A percentile compares a stretch with the other conserved stretches of the same genome.
phyloP scores from a whole-genome alignment of 2,113 vertebrate species.

The Orientallactaga bullata region DNA sequence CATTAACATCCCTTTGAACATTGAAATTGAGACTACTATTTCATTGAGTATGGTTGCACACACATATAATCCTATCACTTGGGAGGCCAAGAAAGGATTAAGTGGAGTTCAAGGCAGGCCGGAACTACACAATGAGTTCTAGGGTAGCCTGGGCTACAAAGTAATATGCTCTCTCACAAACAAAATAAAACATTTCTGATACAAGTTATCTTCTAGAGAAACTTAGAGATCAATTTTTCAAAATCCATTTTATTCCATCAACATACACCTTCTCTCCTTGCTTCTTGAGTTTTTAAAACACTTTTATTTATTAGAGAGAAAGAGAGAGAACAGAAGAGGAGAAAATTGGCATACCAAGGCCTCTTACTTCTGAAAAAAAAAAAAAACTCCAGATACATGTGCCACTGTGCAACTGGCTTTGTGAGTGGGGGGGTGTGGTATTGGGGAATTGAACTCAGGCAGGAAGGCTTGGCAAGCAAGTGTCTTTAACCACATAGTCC shows the following conservation, averaged over 20 bases:
- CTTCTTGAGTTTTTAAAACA: background rate
- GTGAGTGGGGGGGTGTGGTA: too few relatives aligned
- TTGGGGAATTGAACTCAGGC: too few relatives aligned
- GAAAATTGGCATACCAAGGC: too few relatives aligned
- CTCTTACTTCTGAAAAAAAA: too few relatives aligned
- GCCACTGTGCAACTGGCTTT: too few relatives aligned
- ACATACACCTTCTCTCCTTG: background rate
- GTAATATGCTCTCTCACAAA: background rate
- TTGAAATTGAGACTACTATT: background rate
- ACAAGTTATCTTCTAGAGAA: background rate
- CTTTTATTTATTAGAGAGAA: too few relatives aligned
- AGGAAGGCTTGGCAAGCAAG: too few relatives aligned
- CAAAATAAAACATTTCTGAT: background rate
- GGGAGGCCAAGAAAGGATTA: background rate
- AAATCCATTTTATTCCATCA: background rate
- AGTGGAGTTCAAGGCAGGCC: background rate
- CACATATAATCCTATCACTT: background rate
- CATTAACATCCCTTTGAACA: background rate
- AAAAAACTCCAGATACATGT: too few relatives aligned
- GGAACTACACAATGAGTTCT: background rate
- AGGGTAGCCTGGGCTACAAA: background rate
- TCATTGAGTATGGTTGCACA: background rate
- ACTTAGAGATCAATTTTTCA: background rate
- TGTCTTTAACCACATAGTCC: too few relatives aligned
- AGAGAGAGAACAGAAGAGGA: too few relatives aligned